Conservation (phyloP, 2,888 invertebrate species). For the Chymomyza procnemis region DNA sequence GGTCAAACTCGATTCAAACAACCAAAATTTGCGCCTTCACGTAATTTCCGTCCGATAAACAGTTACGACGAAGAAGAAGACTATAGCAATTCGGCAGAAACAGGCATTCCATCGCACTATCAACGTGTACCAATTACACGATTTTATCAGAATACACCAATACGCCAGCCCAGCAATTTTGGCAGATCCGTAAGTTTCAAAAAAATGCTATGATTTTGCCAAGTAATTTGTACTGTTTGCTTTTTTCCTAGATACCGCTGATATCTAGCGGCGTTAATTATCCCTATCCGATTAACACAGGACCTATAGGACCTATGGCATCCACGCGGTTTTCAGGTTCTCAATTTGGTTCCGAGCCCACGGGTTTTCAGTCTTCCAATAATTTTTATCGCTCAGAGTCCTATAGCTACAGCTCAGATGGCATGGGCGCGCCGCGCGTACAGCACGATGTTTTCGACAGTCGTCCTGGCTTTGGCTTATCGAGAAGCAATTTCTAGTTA, state of each 20-base stretch:
- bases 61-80: not conserved
- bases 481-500: not conserved
- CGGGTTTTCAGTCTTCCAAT: conserved; percentile 19
- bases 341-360: not conserved
- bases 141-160: not conserved
- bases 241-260: conserved; percentile 10
- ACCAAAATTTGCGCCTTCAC: not conserved
- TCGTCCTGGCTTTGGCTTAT: conserved; percentile 31
- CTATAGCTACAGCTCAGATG: conserved; percentile 47
- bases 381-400: conserved; percentile 53
- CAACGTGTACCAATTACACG: not conserved
- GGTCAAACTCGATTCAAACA: not conserved
- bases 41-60: not conserved
- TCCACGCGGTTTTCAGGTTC: not conserved
- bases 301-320: not conserved
- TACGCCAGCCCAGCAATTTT: not conserved
- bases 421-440: conserved; percentile 46
- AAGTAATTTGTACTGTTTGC: too few relatives aligned
- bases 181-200: not conserved
- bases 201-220: not conserved
- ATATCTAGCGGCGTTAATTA: not conserved
- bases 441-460: conserved; percentile 44
- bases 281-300: not conserved
- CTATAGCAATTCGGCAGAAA: not conserved
- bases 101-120: not conserved